phyloP scores from a whole-genome alignment of 1,140 invertebrate genomes.

The Aphaenogaster ashmeadi region DNA sequence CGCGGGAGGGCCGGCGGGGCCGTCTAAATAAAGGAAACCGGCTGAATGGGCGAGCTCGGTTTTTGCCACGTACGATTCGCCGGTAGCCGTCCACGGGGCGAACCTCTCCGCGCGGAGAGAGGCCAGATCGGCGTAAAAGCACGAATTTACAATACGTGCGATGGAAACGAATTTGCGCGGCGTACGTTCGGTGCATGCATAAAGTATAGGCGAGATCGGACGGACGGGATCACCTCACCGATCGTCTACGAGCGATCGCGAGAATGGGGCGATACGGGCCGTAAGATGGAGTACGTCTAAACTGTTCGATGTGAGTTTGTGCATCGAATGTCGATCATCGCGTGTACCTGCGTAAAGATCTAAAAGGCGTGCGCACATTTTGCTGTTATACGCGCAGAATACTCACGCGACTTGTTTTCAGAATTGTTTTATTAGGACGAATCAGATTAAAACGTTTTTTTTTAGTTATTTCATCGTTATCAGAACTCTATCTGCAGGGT shows the following conservation, averaged over 20 bases:
- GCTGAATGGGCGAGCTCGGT: constrained; percentile 60
- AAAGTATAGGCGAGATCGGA: constrained; percentile 48
- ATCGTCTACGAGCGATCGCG: constrained; percentile 40
- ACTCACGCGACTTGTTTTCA: neutral
- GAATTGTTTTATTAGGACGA: neutral
- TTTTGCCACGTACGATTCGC: constrained; percentile 68
- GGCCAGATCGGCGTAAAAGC: constrained; percentile 66
- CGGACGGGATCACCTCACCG: constrained; percentile 46
- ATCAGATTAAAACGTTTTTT: neutral
- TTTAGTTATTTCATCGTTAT: neutral
- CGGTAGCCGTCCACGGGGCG: constrained; percentile 62
- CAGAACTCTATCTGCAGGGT: neutral
- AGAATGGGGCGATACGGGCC: constrained; percentile 1
- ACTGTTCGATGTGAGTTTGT: constrained; percentile 42
- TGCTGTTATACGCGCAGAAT: neutral
- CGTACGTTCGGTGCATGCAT: constrained; percentile 50
- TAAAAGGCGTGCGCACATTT: neutral
- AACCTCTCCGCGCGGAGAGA: constrained; percentile 51
- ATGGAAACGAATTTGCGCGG: constrained; percentile 69
- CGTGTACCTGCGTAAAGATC: constrained; percentile 44
- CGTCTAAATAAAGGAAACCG: constrained; percentile 83
- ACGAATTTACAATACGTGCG: constrained; percentile 72
- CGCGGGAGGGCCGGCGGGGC: constrained; percentile 72
- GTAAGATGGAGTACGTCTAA: constrained; percentile 13
- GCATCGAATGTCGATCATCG: constrained; percentile 39